These are phyloP conservation scores for Ophion slaviceki DNA, from an alignment of 2,888 invertebrate species.

Conservation along the genomic window DNA sequence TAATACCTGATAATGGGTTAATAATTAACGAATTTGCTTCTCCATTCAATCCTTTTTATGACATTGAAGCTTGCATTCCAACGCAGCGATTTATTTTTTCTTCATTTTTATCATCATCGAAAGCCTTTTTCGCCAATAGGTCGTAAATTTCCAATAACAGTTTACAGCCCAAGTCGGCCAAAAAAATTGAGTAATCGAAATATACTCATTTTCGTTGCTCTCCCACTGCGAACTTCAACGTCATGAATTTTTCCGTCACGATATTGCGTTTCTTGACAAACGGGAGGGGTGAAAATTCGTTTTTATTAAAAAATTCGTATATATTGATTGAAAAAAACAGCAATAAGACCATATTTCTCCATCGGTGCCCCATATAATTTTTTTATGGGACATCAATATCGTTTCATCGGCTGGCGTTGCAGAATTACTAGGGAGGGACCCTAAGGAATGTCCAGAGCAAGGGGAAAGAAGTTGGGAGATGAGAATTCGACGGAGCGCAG, in stretches of 20 bases:
- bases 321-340: not conserved
- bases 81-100: too few species aligned
- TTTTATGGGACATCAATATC: slow-evolving; percentile 41
- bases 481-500: slow-evolving; percentile 54
- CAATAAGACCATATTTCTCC: slow-evolving; percentile 4
- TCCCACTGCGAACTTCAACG: too few species aligned
- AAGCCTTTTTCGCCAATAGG: too few species aligned
- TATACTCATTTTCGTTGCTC: not conserved
- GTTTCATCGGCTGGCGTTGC: slow-evolving; percentile 43
- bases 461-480: slow-evolving; percentile 35
- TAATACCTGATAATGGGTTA: too few species aligned
- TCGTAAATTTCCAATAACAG: too few species aligned
- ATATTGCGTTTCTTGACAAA: not conserved
- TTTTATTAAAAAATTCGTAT: not conserved
- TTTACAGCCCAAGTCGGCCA: too few species aligned
- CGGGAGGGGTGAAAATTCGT: not conserved
- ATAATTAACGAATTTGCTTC: too few species aligned
- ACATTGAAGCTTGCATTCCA: too few species aligned
- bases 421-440: slow-evolving; percentile 31
- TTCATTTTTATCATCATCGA: too few species aligned
- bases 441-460: not conserved
- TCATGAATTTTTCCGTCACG: not conserved
- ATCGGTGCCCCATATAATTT: not conserved
- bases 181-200: not conserved
- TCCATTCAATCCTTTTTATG: not conserved